These are phyloP conservation scores for Amiota communis DNA, from an alignment of 2,888 invertebrate species.

Conservation along the genomic window DNA sequence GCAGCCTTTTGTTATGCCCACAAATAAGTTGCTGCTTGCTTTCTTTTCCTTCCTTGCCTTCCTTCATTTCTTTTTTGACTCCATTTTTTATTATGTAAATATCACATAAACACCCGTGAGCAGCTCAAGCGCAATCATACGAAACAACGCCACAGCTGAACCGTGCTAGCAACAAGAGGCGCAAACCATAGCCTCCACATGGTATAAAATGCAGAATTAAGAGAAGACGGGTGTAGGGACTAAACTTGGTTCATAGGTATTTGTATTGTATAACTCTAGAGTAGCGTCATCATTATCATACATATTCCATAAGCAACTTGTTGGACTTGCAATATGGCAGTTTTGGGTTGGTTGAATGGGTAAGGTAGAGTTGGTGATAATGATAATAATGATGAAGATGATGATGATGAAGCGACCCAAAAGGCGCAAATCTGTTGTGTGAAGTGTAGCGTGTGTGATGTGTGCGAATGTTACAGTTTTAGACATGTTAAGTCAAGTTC, in stretches of 20 bases:
- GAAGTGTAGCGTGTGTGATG: no score
- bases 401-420: no score
- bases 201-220: neutral
- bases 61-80: slow-evolving; percentile 23
- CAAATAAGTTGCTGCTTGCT: slow-evolving; percentile 25
- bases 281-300: slow-evolving; percentile 59
- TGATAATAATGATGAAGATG: no score
- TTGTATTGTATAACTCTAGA: slow-evolving; percentile 18
- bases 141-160: slow-evolving; percentile 53
- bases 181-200: slow-evolving; percentile 28
- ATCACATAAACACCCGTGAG: slow-evolving; percentile 70
- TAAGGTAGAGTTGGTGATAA: neutral
- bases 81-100: slow-evolving; percentile 70
- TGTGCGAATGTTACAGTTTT: no score
- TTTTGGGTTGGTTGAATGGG: slow-evolving; percentile 14
- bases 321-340: slow-evolving; percentile 48
- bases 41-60: slow-evolving; percentile 6
- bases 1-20: slow-evolving; percentile 29
- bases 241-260: neutral
- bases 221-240: neutral
- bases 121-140: slow-evolving; percentile 59
- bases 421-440: no score
- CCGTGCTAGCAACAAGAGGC: slow-evolving; percentile 34
- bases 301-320: slow-evolving; percentile 67
- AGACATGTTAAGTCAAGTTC: no score